These are phyloP conservation scores for Castor canadensis DNA, from an alignment of 2,113 vertebrate species.

Conservation along the genomic window DNA sequence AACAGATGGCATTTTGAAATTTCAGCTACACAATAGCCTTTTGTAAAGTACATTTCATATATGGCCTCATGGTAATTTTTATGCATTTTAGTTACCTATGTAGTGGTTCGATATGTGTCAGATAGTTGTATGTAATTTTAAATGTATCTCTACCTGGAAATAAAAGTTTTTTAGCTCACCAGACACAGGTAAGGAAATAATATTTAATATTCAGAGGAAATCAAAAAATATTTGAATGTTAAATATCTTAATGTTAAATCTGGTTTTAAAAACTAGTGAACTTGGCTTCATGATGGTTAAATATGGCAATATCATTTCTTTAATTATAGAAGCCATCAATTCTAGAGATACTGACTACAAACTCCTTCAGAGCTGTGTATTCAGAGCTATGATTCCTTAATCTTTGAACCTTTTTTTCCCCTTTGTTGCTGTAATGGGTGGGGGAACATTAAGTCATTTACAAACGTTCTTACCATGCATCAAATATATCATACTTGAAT, in stretches of 20 bases:
- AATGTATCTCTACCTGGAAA: too few relatives aligned
- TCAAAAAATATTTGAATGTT: background rate
- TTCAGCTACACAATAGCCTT: too few relatives aligned
- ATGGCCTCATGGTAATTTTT: too few relatives aligned
- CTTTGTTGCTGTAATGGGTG: too few relatives aligned
- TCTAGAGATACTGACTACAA: background rate
- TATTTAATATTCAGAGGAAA: background rate
- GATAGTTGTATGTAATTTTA: too few relatives aligned
- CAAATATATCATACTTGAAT: too few relatives aligned
- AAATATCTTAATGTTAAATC: background rate
- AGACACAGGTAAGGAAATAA: background rate
- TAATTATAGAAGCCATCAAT: background rate
- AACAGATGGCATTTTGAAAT: too few relatives aligned
- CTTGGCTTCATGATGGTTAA: background rate
- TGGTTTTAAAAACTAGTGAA: background rate
- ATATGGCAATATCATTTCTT: background rate
- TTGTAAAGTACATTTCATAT: too few relatives aligned
- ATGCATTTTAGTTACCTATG: too few relatives aligned
- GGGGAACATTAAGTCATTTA: too few relatives aligned
- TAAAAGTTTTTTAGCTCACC: background rate
- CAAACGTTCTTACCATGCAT: too few relatives aligned
- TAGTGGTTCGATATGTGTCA: too few relatives aligned
- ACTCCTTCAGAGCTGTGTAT: background rate
- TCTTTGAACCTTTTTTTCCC: background rate
- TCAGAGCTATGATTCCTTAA: background rate